A percentile compares a stretch with the other conserved stretches of the same genome.
These are phyloP conservation scores for Theonella swinhoei DNA, from an alignment of 37 sponge, comb jelly and placozoan genomes.

Conservation along the genomic window DNA sequence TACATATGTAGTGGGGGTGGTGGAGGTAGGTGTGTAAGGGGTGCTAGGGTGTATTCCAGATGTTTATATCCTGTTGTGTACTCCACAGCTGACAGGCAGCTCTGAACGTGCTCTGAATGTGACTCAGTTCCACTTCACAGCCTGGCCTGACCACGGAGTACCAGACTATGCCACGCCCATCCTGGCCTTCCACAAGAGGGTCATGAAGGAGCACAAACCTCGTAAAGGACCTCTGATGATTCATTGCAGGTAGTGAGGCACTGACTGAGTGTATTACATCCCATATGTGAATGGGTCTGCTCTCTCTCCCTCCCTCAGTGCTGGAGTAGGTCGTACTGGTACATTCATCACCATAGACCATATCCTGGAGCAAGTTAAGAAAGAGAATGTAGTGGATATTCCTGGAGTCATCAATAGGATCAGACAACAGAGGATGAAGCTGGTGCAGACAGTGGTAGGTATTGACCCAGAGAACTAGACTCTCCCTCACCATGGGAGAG, in stretches of 20 bases:
- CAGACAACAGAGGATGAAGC: conserved; percentile 65
- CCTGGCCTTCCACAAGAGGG: conserved; percentile 47
- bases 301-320: too few species aligned
- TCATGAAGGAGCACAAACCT: conserved; percentile 1
- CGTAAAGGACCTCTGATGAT: conserved; percentile 42
- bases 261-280: too few species aligned
- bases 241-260: conserved; percentile 75
- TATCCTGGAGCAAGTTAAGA: conserved; percentile 56
- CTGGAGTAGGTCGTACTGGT: conserved; percentile 87
- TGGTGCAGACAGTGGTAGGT: conserved; percentile 67
- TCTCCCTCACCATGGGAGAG: too few species aligned
- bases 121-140: conserved; percentile 70
- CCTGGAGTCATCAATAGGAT: conserved; percentile 40
- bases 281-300: too few species aligned
- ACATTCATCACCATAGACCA: conserved; percentile 74
- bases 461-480: too few species aligned
- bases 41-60: too few species aligned
- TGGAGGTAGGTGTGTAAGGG: too few species aligned
- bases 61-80: too few species aligned
- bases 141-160: conserved; percentile 81
- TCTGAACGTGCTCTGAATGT: conserved; percentile 8
- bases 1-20: too few species aligned
- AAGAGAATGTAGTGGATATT: conserved; percentile 63
- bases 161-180: conserved; percentile 71
- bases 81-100: too few species aligned